Evolutionary conservation across 2,888 invertebrate species (phyloP), one percentile per base, ranked within the genome.

Genomic region (Plagiodera versicolora): DNA sequence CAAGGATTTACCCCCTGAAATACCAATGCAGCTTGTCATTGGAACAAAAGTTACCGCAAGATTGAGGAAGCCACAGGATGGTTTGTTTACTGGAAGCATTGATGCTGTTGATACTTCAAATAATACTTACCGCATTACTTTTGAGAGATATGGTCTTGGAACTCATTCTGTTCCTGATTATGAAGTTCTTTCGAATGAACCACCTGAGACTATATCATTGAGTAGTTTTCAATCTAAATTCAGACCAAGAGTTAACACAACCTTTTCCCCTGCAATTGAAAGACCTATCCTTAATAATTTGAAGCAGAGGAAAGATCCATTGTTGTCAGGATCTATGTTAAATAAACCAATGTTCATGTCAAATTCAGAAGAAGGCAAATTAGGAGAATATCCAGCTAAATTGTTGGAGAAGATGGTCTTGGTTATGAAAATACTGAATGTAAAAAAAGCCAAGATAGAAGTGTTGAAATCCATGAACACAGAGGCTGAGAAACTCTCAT

Each of bases 91-190:
- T 49, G 80, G 80, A 16, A 90, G 90, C 47, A 94, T 98, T 67
- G 97, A 97, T 82, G 98, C 96, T 32, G 92, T 98, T 18, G 97
- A 98, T 76, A 95, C 96, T 4, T 89, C 94, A 3, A 94, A 94
- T 74, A 95, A 94, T 73, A 93, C 94, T 8, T 98, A 98, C 79
- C 85, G 98, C 72, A 93, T 98, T 69, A 92, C 94, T 1, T 98
- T 98, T 82, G 97, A 97, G 79, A 85, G 95, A 54, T 88, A 89
- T 46, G 95, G 95, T 47, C 83, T 98, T 44, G 97, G 97, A 0
- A 96, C 96, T 4, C 95, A 97, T 81, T 95, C 96, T 56, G 93
- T 98, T 64, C 95, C 95, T 18, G 98, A 98, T 81, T 95, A 90
- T 82, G 98, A 98, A 86, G 97, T 98, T 65, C 83, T 96, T 78